These are phyloP conservation scores for Strongylocentrotus purpuratus DNA, from an alignment of 35 echinoderm and acorn worm genomes.

Conservation along the genomic window DNA sequence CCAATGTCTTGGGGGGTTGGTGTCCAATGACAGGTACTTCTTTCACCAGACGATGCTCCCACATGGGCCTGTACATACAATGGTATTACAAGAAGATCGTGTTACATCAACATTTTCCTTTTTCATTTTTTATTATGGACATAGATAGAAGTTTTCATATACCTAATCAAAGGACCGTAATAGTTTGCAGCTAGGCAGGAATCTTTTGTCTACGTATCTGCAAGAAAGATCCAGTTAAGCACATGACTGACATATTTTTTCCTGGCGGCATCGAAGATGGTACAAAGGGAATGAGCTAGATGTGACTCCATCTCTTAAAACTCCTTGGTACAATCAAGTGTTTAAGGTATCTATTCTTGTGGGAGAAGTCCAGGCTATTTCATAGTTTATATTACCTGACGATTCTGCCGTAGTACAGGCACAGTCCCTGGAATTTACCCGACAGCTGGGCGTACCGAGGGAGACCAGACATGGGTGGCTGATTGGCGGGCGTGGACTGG, in stretches of 20 bases:
- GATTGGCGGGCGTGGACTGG: not conserved
- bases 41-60: constrained; percentile 66
- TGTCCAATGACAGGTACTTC: constrained; percentile 45
- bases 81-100: not conserved
- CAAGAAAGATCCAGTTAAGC: too few species aligned
- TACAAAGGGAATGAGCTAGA: too few species aligned
- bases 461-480: not conserved
- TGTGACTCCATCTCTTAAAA: too few species aligned
- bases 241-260: too few species aligned
- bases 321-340: too few species aligned
- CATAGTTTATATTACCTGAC: constrained; percentile 52
- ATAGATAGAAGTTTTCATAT: not conserved
- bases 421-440: constrained; percentile 85
- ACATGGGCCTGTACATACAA: constrained; percentile 62
- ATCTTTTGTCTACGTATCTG: too few species aligned
- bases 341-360: too few species aligned
- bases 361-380: too few species aligned
- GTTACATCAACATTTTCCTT: not conserved
- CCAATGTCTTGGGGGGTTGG: constrained; percentile 50
- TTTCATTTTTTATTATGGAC: not conserved
- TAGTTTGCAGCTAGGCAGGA: too few species aligned
- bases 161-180: too few species aligned
- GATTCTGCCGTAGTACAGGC: constrained; percentile 85
- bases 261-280: too few species aligned
- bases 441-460: constrained; percentile 52